Evolutionary conservation across 2,113 vertebrate species (phyloP).

Genomic region (Lipophrys pholis): DNA sequence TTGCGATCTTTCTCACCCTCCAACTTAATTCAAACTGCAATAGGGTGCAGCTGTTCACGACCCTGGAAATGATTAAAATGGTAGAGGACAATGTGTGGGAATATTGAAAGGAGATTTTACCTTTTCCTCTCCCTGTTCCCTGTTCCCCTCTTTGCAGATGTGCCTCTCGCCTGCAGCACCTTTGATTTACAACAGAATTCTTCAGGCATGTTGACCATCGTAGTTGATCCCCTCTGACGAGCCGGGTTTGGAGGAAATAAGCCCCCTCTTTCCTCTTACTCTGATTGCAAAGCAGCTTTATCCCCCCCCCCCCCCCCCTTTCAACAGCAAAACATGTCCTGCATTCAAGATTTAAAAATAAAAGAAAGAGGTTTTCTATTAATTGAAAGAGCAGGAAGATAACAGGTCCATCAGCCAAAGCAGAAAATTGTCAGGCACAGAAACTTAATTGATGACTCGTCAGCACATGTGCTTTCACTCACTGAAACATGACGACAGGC

Average conservation of each 20-base stretch:
- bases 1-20: constrained; percentile 26
- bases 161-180: constrained; percentile 25
- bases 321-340: constrained; percentile 19
- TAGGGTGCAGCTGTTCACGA: constrained; percentile 6
- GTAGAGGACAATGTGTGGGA: constrained; percentile 23
- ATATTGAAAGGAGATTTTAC: constrained; percentile 5
- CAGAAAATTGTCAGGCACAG: constrained; percentile 20
- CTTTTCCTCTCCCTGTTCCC: constrained; percentile 2
- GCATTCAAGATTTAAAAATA: constrained; percentile 20
- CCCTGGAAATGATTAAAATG: constrained; percentile 31
- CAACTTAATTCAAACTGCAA: constrained; percentile 22
- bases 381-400: background rate
- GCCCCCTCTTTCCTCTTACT: background rate
- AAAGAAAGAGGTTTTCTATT: background rate
- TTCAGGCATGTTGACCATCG: constrained; percentile 24
- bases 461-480: constrained; percentile 47
- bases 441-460: constrained; percentile 51
- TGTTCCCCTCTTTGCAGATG: constrained; percentile 14
- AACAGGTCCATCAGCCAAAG: background rate
- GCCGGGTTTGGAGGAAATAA: constrained; percentile 1
- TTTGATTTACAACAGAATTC: constrained; percentile 15
- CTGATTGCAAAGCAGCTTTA: background rate
- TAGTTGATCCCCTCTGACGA: constrained; percentile 22
- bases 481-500: constrained; percentile 21
- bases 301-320: background rate